These are phyloP conservation scores for Dicaeum eximium DNA, from an alignment of 2,113 vertebrate species.

Conservation along the genomic window DNA sequence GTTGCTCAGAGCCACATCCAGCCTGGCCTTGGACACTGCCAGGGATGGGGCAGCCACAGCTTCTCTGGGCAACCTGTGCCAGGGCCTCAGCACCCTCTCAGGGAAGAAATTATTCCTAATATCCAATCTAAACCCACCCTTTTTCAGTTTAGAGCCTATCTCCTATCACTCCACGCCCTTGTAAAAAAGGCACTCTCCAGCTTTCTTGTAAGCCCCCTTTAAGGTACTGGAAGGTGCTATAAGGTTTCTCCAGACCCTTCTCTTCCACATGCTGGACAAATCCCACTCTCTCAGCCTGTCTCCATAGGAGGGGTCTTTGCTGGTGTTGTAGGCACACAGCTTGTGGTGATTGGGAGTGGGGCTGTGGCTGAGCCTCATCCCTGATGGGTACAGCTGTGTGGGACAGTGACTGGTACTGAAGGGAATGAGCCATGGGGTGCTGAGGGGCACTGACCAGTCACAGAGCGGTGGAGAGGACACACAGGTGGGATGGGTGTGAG, in stretches of 20 bases:
- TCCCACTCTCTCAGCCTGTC: not conserved
- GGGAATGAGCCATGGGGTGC: no score
- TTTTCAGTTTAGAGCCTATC: not conserved
- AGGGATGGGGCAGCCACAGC: not conserved
- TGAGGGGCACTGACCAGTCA: no score
- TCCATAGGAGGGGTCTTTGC: not conserved
- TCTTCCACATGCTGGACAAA: not conserved
- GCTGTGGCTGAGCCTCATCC: no score
- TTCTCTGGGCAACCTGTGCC: not conserved
- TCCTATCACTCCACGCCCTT: not conserved
- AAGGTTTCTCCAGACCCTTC: not conserved
- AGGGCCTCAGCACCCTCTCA: not conserved
- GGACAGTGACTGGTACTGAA: no score
- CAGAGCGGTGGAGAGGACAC: no score
- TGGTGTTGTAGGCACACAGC: no score
- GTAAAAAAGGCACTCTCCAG: not conserved
- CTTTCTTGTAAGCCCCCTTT: not conserved
- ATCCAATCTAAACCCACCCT: not conserved
- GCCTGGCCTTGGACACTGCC: accelerated
- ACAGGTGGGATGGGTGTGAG: no score
- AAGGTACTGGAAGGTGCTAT: not conserved
- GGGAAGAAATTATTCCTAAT: not conserved
- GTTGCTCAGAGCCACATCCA: not conserved
- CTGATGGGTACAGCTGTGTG: no score
- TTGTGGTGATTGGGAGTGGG: no score